Evolutionary conservation across 2,888 invertebrate genomes (phyloP).

Genomic region (Synergus itoensis): DNA sequence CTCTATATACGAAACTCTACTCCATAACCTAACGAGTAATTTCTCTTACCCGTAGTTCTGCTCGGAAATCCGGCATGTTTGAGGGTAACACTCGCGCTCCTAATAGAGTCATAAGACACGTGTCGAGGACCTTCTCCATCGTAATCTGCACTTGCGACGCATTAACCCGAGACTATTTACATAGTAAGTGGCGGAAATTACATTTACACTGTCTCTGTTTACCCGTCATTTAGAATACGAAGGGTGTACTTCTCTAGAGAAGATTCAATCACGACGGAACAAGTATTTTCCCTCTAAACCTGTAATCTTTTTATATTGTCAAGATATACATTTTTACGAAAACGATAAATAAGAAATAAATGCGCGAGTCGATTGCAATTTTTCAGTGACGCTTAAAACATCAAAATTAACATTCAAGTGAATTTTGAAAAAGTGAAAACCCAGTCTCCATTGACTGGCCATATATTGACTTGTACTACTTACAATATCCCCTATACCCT

Average conservation of each 20-base stretch:
- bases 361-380: too few species aligned
- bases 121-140: not conserved
- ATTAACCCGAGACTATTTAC: not conserved
- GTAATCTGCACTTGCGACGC: not conserved
- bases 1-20: not conserved
- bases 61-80: not conserved
- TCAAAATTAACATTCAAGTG: too few species aligned
- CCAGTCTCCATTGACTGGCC: too few species aligned
- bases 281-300: not conserved
- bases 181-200: conserved; percentile 1
- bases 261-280: not conserved
- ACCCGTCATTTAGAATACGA: not conserved
- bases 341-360: too few species aligned
- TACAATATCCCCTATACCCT: too few species aligned
- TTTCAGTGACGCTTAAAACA: too few species aligned
- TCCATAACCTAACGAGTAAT: conserved; percentile 1
- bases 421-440: too few species aligned
- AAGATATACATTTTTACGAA: too few species aligned
- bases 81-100: not conserved
- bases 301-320: not conserved
- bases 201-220: not conserved
- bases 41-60: not conserved
- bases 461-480: too few species aligned
- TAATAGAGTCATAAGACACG: not conserved
- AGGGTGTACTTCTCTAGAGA: not conserved